Evolutionary conservation across 1,140 invertebrate species (phyloP).

Genomic region (Bacillus rossius): DNA sequence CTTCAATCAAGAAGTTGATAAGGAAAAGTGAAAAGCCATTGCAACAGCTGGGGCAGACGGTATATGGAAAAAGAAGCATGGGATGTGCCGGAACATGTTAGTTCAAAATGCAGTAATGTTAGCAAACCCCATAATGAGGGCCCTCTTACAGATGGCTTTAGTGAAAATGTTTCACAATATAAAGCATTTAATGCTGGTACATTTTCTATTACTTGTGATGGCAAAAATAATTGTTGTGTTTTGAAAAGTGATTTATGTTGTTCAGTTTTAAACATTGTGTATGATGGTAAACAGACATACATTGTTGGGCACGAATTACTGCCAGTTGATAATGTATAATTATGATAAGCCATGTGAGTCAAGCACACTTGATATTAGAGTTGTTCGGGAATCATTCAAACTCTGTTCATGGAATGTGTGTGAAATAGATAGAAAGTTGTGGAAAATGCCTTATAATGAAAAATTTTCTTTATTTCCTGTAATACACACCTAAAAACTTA

Average conservation of each 20-base stretch:
- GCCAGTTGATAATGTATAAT: background rate
- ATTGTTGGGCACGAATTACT: background rate
- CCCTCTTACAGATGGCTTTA: background rate
- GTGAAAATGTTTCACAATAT: background rate
- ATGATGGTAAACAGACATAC: background rate
- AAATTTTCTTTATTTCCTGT: background rate
- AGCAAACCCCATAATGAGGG: background rate
- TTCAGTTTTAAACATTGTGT: background rate
- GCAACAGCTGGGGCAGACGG: conserved; percentile 16
- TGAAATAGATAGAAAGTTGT: background rate
- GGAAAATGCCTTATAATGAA: background rate
- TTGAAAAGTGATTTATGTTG: background rate
- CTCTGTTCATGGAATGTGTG: conserved; percentile 1
- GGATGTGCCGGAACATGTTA: background rate
- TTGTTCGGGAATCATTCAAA: background rate
- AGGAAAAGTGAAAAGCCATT: conserved; percentile 18
- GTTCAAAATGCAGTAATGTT: background rate
- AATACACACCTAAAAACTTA: conserved; percentile 1
- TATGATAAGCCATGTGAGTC: conserved; percentile 2
- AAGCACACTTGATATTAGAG: background rate
- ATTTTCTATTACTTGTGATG: conserved; percentile 5
- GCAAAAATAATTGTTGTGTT: background rate
- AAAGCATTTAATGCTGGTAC: background rate
- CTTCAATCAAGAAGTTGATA: conserved; percentile 13
- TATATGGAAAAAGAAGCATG: background rate